phyloP scores from a whole-genome alignment of 1,140 invertebrate species.

The Drosophila guanche region DNA sequence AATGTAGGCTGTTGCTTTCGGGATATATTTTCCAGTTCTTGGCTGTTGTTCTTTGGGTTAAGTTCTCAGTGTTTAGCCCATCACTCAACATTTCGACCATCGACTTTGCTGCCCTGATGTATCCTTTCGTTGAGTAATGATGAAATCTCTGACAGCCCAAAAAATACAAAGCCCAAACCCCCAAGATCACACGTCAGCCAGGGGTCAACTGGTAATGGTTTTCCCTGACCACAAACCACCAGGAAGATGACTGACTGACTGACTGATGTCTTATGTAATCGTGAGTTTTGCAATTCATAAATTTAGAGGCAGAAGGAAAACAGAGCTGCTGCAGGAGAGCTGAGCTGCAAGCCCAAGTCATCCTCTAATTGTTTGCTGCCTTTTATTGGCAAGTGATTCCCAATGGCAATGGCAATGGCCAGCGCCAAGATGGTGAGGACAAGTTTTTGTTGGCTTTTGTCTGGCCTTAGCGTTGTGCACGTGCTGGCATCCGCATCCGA shows the following conservation, averaged over 20 bases:
- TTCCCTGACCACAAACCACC: neutral
- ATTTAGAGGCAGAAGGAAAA: slow-evolving; percentile 12
- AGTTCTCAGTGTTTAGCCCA: too few relatives aligned
- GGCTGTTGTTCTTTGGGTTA: too few relatives aligned
- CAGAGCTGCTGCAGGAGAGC: too few relatives aligned
- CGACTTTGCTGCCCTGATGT: too few relatives aligned
- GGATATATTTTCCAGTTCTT: too few relatives aligned
- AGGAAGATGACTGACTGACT: slow-evolving; percentile 14
- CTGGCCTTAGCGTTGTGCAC: slow-evolving; percentile 53
- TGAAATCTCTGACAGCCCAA: too few relatives aligned
- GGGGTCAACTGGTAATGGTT: slow-evolving; percentile 26
- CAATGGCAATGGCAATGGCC: slow-evolving; percentile 44
- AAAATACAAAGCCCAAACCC: neutral
- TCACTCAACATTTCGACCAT: neutral
- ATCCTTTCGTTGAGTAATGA: too few relatives aligned
- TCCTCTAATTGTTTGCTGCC: slow-evolving; percentile 74
- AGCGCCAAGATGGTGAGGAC: slow-evolving; percentile 56
- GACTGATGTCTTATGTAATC: slow-evolving; percentile 29
- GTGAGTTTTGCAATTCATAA: slow-evolving; percentile 57
- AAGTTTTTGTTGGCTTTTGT: slow-evolving; percentile 44
- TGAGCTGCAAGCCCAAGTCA: slow-evolving; percentile 36
- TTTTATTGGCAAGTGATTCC: slow-evolving; percentile 71
- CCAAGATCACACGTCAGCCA: slow-evolving; percentile 22
- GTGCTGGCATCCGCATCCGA: slow-evolving; percentile 63
- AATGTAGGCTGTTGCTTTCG: too few relatives aligned